Evolutionary conservation across 2,888 invertebrate genomes (phyloP), one percentile per base, ranked within the genome.

Genomic region (Acleris cristana): DNA sequence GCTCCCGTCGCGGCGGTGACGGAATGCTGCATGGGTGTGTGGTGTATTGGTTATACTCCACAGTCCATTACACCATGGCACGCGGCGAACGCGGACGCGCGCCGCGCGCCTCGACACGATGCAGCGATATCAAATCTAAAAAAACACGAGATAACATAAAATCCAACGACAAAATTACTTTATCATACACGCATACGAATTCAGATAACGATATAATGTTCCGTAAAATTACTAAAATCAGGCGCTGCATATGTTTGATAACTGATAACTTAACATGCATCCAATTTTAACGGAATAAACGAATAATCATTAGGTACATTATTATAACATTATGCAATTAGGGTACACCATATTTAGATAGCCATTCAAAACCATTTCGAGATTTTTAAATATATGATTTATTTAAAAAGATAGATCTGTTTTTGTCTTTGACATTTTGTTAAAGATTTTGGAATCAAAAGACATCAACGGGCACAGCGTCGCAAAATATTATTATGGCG

Each of bases 1-100:
- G 71, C 78, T 77, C 81, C 81, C 81, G 78, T 76, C 79, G 77
- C 75, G 70, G 81, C 84, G 81, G 72, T 75, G 78, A 71, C 82
- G 84, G 85, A 88, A 86, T 88, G 88, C 82, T 75, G 76, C 40
- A 45, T 26, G 23, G 54, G 48, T 21, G 48, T 34, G 49, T 10
- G 21, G 34, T 6, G 55, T 48, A 40, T 40, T 40, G 40, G 14
- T 40, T 40, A 40, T 40, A 40, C 40, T 34, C 40, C 34, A 34
- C 40, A 40, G 40, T 14, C 40, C 14, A 40, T 14, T 40, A 40
- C 40, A 40, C 40, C 40, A 14, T 40, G 5, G 40, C 12, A 14
- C 40, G 56, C 21, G 1, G 63, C 49, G 7, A 34, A 6, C 21
- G n/a, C 7, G 21, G 23, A 23, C 49, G 48, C 48, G 48, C 54